phyloP scores from a whole-genome alignment of 2,888 invertebrate genomes.

The Aromia moschata region DNA sequence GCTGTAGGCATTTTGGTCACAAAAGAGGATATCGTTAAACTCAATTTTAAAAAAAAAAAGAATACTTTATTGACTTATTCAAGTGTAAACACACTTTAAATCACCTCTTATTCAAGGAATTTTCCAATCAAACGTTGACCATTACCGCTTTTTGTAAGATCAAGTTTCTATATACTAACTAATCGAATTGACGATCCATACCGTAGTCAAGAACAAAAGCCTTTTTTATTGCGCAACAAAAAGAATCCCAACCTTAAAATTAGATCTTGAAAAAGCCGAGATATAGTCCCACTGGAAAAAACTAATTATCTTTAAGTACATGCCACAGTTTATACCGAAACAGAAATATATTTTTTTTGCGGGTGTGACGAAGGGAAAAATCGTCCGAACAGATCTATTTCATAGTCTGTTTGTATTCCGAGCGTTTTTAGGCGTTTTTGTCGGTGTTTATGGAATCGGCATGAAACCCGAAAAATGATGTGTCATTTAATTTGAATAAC shows the following conservation, averaged over 20 bases:
- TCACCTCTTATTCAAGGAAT: constrained; percentile 1
- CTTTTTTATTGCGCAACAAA: constrained; percentile 8
- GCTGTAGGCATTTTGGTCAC: no score
- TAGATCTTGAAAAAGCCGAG: constrained; percentile 11
- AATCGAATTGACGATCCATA: constrained; percentile 23
- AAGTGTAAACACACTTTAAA: constrained; percentile 4
- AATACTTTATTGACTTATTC: background rate
- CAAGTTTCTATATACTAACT: background rate
- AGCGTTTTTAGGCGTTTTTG: constrained; percentile 38
- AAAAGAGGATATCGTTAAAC: no score
- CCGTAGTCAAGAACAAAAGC: constrained; percentile 19
- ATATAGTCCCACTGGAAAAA: constrained; percentile 18
- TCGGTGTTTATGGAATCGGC: constrained; percentile 40
- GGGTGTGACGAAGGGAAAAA: constrained; percentile 31
- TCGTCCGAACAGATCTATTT: constrained; percentile 38
- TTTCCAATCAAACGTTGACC: background rate
- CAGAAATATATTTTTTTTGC: constrained; percentile 16
- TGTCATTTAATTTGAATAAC: constrained; percentile 51
- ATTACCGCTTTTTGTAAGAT: background rate
- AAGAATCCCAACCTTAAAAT: constrained; percentile 18
- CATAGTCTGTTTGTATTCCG: constrained; percentile 41
- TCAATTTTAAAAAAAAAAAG: constrained; percentile 1
- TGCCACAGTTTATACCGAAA: constrained; percentile 25
- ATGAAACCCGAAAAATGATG: constrained; percentile 47
- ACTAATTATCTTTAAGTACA: constrained; percentile 31